Conservation (phyloP, 2,888 invertebrate species). For the Baccha elongata region DNA sequence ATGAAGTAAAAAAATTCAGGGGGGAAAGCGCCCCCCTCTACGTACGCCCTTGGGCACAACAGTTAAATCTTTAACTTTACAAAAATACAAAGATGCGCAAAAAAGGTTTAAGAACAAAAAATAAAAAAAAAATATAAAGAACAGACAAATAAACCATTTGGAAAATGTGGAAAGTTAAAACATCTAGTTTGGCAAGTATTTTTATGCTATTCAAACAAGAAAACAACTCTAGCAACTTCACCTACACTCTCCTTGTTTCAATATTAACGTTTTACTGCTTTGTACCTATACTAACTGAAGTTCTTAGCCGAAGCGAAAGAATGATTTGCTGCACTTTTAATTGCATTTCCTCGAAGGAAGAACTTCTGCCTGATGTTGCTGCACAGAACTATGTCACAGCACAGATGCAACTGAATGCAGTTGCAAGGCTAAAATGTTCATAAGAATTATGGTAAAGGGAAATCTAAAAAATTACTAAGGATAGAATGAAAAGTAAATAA, state of each 20-base stretch:
- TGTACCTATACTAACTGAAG: conserved; percentile 13
- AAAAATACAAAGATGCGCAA: conserved; percentile 47
- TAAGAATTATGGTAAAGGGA: conserved; percentile 27
- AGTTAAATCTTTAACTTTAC: neutral
- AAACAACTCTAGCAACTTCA: neutral
- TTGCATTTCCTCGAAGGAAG: conserved; percentile 60
- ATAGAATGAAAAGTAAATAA: conserved; percentile 56
- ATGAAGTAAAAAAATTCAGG: no score
- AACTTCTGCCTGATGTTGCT: conserved; percentile 26
- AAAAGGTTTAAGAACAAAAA: conserved; percentile 41
- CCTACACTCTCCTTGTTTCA: neutral
- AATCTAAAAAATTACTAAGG: conserved; percentile 28
- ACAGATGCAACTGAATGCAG: conserved; percentile 61
- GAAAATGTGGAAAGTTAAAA: conserved; percentile 59
- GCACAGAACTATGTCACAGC: conserved; percentile 35
- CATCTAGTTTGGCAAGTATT: conserved; percentile 52
- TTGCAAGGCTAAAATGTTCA: neutral
- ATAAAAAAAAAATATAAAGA: conserved; percentile 19
- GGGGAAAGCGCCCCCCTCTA: no score
- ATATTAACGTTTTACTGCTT: neutral
- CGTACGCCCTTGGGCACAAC: no score
- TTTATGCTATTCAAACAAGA: neutral
- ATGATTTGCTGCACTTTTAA: conserved; percentile 72
- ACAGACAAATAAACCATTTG: conserved; percentile 53
- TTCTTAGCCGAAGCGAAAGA: conserved; percentile 38